Evolutionary conservation across 2,888 invertebrate species (phyloP).

Genomic region (Subacronicta megacephala): DNA sequence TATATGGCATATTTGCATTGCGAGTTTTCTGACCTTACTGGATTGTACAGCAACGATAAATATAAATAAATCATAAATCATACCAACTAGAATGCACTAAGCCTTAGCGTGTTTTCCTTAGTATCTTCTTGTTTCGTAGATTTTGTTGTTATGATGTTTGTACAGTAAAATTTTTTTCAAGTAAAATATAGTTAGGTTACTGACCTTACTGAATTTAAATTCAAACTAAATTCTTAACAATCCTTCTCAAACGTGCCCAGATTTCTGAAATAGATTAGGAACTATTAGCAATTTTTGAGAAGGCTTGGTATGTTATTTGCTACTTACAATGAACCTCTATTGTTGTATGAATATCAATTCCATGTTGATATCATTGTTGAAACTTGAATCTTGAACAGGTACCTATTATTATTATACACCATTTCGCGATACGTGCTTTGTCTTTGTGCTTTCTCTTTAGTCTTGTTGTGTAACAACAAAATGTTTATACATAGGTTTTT

Average conservation of each 20-base stretch:
- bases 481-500: too few species aligned
- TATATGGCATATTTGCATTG: slow-evolving; percentile 12
- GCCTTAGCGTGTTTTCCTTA: not conserved
- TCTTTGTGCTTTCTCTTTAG: slow-evolving; percentile 49
- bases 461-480: slow-evolving; percentile 19
- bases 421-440: slow-evolving; percentile 30
- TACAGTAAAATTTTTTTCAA: too few species aligned
- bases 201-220: slow-evolving; percentile 22
- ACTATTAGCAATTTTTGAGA: slow-evolving; percentile 12
- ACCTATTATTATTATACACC: not conserved
- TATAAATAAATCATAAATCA: not conserved
- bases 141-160: too few species aligned
- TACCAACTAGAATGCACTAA: not conserved
- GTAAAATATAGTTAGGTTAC: slow-evolving; percentile 17
- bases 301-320: slow-evolving; percentile 3
- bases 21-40: slow-evolving; percentile 4
- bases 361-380: slow-evolving; percentile 18
- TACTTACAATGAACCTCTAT: slow-evolving; percentile 9
- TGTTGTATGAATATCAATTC: slow-evolving; percentile 41
- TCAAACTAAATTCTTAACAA: slow-evolving; percentile 29
- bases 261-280: slow-evolving; percentile 14
- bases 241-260: slow-evolving; percentile 35
- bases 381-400: slow-evolving; percentile 26
- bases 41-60: not conserved
- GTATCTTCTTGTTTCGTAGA: not conserved